phyloP scores from a whole-genome alignment of 2,888 invertebrate genomes.

The Ectobius pallidus region DNA sequence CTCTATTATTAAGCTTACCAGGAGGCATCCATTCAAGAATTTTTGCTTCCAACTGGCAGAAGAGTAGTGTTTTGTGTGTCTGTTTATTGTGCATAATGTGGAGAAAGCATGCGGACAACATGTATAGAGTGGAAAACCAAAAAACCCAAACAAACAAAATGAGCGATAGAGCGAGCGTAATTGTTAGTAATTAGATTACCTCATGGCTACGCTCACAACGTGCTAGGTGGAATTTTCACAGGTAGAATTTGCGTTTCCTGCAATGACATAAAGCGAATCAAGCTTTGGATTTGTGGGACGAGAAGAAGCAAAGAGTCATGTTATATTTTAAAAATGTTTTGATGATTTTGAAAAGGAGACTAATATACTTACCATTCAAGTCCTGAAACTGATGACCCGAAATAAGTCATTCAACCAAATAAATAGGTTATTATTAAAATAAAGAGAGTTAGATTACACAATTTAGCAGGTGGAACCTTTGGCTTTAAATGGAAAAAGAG shows the following conservation, averaged over 20 bases:
- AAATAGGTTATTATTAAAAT: too few relatives aligned
- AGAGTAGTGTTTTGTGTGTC: slow-evolving; percentile 3
- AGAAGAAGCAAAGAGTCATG: slow-evolving; percentile 1
- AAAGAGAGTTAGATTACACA: too few relatives aligned
- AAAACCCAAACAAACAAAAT: slow-evolving; percentile 21
- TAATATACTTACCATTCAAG: too few relatives aligned
- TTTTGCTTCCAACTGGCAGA: slow-evolving; percentile 6
- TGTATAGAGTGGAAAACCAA: slow-evolving; percentile 29
- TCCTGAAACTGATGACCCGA: too few relatives aligned
- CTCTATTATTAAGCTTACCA: too few relatives aligned
- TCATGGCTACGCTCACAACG: slow-evolving; percentile 40
- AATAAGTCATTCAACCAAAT: too few relatives aligned
- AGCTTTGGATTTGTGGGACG: slow-evolving; percentile 28
- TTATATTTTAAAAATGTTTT: too few relatives aligned
- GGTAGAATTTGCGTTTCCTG: slow-evolving; percentile 50
- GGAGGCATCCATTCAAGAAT: too few relatives aligned
- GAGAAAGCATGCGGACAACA: slow-evolving; percentile 27
- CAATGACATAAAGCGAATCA: slow-evolving; percentile 45
- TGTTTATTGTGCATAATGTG: slow-evolving; percentile 19
- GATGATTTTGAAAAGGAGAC: too few relatives aligned
- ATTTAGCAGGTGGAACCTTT: too few relatives aligned
- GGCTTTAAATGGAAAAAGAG: too few relatives aligned
- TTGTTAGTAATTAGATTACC: slow-evolving; percentile 39
- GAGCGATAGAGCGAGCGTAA: slow-evolving; percentile 35
- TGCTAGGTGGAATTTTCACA: slow-evolving; percentile 46